A percentile compares a stretch with the other conserved stretches of the same genome.
Conservation (phyloP, 2,113 vertebrate species). For the Cettia cetti region DNA sequence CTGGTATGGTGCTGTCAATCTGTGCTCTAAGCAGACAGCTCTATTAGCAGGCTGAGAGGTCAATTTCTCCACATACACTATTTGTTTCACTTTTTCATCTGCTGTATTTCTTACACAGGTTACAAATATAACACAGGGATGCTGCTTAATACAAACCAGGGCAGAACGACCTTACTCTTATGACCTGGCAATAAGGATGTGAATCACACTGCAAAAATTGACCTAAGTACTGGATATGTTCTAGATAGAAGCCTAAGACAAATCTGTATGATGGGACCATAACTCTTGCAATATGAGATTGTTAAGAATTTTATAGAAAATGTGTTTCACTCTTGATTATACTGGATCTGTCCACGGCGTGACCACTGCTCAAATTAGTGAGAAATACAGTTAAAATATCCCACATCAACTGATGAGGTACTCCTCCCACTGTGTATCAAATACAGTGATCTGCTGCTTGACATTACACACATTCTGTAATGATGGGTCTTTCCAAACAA, state of each 20-base stretch:
- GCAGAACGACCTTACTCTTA: not conserved
- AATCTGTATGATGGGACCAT: not conserved
- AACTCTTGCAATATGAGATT: not conserved
- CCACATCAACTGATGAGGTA: not conserved
- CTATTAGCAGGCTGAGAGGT: not conserved
- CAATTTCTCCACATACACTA: not conserved
- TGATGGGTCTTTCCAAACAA: not conserved
- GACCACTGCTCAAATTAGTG: not conserved
- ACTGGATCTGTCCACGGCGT: not conserved
- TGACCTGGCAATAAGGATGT: not conserved
- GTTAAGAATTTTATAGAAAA: not conserved
- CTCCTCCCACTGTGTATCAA: not conserved
- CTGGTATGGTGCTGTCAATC: not conserved
- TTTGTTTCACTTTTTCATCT: not conserved
- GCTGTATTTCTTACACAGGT: not conserved
- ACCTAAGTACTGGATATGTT: accelerated
- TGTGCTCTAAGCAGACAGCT: not conserved
- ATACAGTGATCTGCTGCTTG: not conserved
- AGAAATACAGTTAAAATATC: not conserved
- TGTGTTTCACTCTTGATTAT: not conserved
- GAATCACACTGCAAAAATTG: not conserved
- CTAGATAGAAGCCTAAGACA: not conserved
- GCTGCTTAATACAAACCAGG: not conserved
- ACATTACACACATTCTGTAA: not conserved
- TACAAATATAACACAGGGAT: not conserved